Conservation (phyloP, 2,888 invertebrate species). For the Drosophila infuscata region DNA sequence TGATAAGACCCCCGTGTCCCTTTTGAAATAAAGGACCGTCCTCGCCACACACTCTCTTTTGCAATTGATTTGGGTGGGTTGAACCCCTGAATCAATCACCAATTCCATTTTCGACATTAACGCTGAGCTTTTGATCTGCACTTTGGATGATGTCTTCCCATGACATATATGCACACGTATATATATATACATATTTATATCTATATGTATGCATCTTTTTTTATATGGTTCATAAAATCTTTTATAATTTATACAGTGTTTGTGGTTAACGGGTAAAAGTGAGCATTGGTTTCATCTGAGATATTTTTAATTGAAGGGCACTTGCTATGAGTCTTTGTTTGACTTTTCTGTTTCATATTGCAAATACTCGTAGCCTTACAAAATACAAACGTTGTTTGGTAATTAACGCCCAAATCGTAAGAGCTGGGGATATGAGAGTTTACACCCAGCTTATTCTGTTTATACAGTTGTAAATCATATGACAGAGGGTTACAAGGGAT, state of each 20-base stretch:
- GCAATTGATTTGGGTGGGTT: constrained; percentile 57
- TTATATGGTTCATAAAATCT: background rate
- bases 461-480: background rate
- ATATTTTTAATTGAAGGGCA: background rate
- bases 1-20: constrained; percentile 64
- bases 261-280: constrained; percentile 29
- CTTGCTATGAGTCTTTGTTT: background rate
- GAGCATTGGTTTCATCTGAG: background rate
- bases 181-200: background rate
- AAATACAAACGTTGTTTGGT: background rate
- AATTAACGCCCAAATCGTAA: background rate
- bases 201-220: background rate
- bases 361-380: background rate
- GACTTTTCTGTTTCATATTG: background rate
- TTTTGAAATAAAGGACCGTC: constrained; percentile 13
- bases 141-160: background rate
- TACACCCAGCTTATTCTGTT: background rate
- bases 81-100: constrained; percentile 26
- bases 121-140: constrained; percentile 39
- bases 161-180: background rate
- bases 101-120: constrained; percentile 34
- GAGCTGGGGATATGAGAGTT: background rate
- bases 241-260: constrained; percentile 22
- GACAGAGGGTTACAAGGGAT: background rate
- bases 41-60: background rate